Percentiles rank a stretch among this genome's conserved stretches.
Conservation (phyloP, 2,888 invertebrate genomes). For the Rotaria magnacalcarata region DNA sequence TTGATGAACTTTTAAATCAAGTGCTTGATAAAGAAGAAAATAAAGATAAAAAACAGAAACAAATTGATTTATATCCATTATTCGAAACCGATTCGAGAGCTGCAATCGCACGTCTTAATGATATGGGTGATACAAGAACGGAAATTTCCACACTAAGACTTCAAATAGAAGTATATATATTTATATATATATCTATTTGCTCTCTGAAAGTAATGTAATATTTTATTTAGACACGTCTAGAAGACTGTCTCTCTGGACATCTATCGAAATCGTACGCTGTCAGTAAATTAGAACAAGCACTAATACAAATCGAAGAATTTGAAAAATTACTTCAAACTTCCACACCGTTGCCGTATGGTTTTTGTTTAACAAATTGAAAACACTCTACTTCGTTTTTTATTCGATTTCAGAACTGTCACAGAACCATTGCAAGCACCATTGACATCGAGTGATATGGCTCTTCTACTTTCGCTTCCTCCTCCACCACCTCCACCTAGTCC, state of each 20-base stretch:
- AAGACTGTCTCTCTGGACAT: background rate
- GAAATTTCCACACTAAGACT: background rate
- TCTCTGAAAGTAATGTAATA: too few species aligned
- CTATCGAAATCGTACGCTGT: background rate
- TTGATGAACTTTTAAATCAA: background rate
- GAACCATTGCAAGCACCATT: background rate
- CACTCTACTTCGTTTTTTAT: too few species aligned
- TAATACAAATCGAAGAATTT: background rate
- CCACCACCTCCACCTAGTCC: background rate
- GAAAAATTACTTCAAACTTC: background rate
- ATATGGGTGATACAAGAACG: background rate
- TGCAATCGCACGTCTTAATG: background rate
- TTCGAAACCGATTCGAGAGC: background rate
- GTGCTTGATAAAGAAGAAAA: conserved; percentile 8
- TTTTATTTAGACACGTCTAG: background rate
- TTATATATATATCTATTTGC: background rate
- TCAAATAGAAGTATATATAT: background rate
- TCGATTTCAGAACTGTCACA: background rate
- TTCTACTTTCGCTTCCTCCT: conserved; percentile 10
- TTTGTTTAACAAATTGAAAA: background rate
- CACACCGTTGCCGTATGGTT: background rate
- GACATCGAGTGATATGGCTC: background rate
- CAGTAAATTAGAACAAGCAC: background rate
- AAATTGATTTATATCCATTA: background rate
- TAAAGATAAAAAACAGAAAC: background rate